A percentile compares a stretch with the other conserved stretches of the same genome.
Conservation (phyloP, 2,888 invertebrate genomes). For the Polylopha cassiicola region DNA sequence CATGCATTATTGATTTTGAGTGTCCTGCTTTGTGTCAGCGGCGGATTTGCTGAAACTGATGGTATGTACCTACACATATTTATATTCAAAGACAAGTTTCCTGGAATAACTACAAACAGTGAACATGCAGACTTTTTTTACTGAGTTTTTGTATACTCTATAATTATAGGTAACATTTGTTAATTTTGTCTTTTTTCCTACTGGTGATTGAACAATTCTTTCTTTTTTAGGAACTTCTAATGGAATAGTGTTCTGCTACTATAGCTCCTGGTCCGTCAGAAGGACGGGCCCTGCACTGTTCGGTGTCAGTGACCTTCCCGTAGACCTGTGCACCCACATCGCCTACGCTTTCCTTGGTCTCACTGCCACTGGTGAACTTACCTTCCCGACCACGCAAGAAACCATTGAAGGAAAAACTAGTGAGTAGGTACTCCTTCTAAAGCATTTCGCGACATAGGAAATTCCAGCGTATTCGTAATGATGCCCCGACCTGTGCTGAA, state of each 20-base stretch:
- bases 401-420: slow-evolving; percentile 20
- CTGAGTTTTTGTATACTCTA: no score
- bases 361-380: slow-evolving; percentile 12
- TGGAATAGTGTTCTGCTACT: slow-evolving; percentile 26
- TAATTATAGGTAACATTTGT: no score
- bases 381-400: slow-evolving; percentile 1
- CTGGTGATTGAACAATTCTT: no score
- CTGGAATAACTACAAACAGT: no score
- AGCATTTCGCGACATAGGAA: no score
- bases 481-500: no score
- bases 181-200: no score
- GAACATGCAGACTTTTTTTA: no score
- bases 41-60: slow-evolving; percentile 4
- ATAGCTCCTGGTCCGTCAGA: slow-evolving; percentile 21
- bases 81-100: no score
- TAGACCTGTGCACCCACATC: slow-evolving; percentile 25
- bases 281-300: slow-evolving; percentile 19
- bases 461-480: no score
- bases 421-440: no score
- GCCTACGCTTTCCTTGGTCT: slow-evolving; percentile 25
- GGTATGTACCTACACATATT: no score
- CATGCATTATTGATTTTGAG: not conserved
- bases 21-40: slow-evolving; percentile 1
- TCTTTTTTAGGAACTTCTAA: slow-evolving; percentile 4
- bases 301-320: slow-evolving; percentile 23